Evolutionary conservation across 2,113 vertebrate genomes (phyloP), one percentile per base, ranked within the genome.

Genomic region (Pipra filicauda): DNA sequence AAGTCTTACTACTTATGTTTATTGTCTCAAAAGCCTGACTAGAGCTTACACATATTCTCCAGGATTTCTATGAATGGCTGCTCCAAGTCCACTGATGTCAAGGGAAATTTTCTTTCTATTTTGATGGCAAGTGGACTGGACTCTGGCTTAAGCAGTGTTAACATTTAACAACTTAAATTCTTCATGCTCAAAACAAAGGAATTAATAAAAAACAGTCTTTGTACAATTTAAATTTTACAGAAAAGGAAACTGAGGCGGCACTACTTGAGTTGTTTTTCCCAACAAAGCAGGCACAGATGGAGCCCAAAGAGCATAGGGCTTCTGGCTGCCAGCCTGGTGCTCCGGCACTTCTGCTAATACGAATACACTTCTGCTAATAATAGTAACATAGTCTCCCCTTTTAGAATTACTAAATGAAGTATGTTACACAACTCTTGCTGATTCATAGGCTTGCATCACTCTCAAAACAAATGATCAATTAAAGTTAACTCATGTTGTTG

Each of bases 401-500:
- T 95, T 93, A 94, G 88, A 89, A 96, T 46, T 62, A 73, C 58
- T 93, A 43, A 90, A 94, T 76, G 84, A 93, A 94, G 71, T 35
- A 75, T 5, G 39, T 80, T 90, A 85, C 75, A 88, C 88, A 96
- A 94, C 46, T 85, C 71, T 79, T 0, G 2, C 74, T 95, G 93
- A 93, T 95, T 96, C 71, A 89, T 43, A 77, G 51, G 71, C 46
- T 95, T 94, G 87, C 88, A 95, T 93, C 88, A 96, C 55, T 55
- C 74, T 85, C 73, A 83, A 88, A 96, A 85, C 62, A 94, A 95
- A 94, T 62, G n/a, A 95, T 88, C 85, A 90, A 75, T 94, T 93
- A 69, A 95, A 94, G 33, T 85, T 59, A 58, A 76, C 73, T 88
- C 67, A 16, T 6, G 21, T 22, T 58, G 21, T 39, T 84, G 65